Conservation (phyloP, 1,140 invertebrate genomes). For the Zaprionus lachaisei region DNA sequence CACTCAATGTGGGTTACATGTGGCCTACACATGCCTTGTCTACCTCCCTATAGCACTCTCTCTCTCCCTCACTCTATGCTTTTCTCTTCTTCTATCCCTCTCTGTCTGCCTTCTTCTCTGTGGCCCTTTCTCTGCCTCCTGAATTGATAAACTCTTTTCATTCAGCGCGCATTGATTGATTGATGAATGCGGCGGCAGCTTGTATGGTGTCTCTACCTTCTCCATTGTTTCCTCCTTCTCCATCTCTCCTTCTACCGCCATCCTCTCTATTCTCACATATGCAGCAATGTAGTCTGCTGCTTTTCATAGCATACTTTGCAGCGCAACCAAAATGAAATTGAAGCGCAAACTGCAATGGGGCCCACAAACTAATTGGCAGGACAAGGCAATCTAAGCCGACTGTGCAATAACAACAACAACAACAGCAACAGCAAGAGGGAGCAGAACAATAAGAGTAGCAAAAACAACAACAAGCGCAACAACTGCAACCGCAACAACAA, state of each 20-base stretch:
- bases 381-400: conserved; percentile 5
- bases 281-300: not conserved
- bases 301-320: conserved; percentile 33
- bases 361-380: conserved; percentile 24
- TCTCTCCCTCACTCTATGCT: not conserved
- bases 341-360: not conserved
- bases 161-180: conserved; percentile 68
- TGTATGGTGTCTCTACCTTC: not conserved
- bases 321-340: conserved; percentile 10
- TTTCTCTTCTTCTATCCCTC: not conserved
- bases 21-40: not conserved
- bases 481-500: not conserved
- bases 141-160: conserved; percentile 59
- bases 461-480: conserved; percentile 10
- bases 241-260: not conserved
- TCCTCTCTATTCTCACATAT: not conserved
- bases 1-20: conserved; percentile 44
- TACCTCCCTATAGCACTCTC: not conserved
- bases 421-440: not conserved
- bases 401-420: not conserved
- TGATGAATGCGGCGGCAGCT: conserved; percentile 39
- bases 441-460: not conserved
- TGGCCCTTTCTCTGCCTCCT: conserved; percentile 31
- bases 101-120: conserved; percentile 21
- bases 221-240: no score